These are phyloP conservation scores for Camelus dromedarius DNA, from an alignment of 2,113 vertebrate species.

Conservation along the genomic window DNA sequence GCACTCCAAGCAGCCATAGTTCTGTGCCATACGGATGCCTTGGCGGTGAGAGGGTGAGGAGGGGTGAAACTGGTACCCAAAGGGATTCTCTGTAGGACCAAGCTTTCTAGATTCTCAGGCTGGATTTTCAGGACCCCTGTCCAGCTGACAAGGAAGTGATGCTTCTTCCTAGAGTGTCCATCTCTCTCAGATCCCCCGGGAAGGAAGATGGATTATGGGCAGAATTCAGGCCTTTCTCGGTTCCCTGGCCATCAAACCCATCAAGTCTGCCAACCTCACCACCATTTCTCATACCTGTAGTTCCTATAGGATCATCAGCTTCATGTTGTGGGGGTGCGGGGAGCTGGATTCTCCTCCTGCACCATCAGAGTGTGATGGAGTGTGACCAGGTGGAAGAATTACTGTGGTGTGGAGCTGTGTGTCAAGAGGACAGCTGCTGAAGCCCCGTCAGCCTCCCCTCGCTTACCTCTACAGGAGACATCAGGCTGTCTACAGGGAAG, in stretches of 20 bases:
- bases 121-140: background rate
- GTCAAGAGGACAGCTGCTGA: background rate
- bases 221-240: background rate
- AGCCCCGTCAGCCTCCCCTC: background rate
- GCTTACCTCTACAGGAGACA: slow-evolving; percentile 19
- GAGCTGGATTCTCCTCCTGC: background rate
- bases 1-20: background rate
- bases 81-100: background rate
- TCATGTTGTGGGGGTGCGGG: background rate
- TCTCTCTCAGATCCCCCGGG: background rate
- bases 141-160: background rate
- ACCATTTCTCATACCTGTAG: background rate
- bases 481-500: slow-evolving; percentile 4
- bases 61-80: background rate
- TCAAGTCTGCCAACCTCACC: background rate
- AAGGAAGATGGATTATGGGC: background rate
- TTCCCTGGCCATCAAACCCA: background rate
- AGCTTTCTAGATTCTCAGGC: background rate
- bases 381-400: accelerated
- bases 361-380: accelerated
- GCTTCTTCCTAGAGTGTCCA: background rate
- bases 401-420: accelerated
- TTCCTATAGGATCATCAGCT: background rate
- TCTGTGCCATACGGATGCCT: accelerated
- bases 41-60: accelerated